These are phyloP conservation scores for Meteorus sp. DNA, from an alignment of 1,140 invertebrate species.

Conservation along the genomic window DNA sequence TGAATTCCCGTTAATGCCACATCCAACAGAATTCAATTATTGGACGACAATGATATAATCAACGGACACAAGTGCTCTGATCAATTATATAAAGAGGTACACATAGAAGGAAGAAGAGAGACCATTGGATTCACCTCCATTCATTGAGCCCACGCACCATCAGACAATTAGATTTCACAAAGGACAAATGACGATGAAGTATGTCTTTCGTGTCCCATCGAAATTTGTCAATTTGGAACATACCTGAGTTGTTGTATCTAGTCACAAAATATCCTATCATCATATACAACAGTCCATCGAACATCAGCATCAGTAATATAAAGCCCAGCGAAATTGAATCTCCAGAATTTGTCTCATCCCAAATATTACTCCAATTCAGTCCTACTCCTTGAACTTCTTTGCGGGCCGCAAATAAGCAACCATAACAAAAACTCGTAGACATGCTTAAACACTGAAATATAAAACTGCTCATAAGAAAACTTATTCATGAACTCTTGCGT, in stretches of 20 bases:
- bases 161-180: background rate
- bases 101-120: too few relatives aligned
- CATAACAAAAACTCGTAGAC: conserved; percentile 68
- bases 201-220: background rate
- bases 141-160: too few relatives aligned
- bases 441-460: conserved; percentile 60
- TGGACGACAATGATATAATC: too few relatives aligned
- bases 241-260: conserved; percentile 51
- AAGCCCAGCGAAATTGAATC: conserved; percentile 59
- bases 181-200: background rate
- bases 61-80: too few relatives aligned
- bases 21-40: too few relatives aligned
- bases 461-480: background rate
- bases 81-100: too few relatives aligned
- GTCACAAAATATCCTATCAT: conserved; percentile 45
- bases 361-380: conserved; percentile 55
- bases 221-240: background rate
- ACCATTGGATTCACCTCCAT: too few relatives aligned
- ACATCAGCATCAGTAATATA: conserved; percentile 45
- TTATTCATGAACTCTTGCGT: background rate
- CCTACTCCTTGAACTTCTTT: conserved; percentile 64
- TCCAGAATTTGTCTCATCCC: conserved; percentile 54
- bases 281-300: conserved; percentile 51
- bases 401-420: conserved; percentile 62
- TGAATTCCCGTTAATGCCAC: conserved; percentile 8